Conservation (phyloP, 2,797 vertebrate species). For the Trichosurus vulpecula region DNA sequence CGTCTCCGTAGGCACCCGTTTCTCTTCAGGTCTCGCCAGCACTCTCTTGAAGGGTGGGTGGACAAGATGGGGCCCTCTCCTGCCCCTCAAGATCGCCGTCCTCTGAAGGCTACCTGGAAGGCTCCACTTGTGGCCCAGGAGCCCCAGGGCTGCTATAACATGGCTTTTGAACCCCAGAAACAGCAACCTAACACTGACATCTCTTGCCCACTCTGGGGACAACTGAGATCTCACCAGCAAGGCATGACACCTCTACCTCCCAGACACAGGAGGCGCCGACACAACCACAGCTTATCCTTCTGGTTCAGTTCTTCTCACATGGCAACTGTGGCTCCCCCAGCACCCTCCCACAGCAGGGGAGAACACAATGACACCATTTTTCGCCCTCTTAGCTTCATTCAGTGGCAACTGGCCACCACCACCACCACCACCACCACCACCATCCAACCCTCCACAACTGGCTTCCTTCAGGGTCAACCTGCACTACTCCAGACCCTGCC, state of each 20-base stretch:
- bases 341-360: neutral
- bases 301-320: neutral
- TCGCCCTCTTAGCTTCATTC: neutral
- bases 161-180: neutral
- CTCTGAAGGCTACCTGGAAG: neutral
- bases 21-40: neutral
- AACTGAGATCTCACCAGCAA: neutral
- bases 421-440: neutral
- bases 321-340: neutral
- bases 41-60: neutral
- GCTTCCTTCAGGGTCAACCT: neutral
- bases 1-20: neutral
- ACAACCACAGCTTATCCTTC: neutral
- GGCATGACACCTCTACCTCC: neutral
- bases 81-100: neutral
- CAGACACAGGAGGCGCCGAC: neutral
- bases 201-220: neutral
- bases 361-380: neutral
- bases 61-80: neutral
- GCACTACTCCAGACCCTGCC: neutral
- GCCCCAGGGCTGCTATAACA: neutral
- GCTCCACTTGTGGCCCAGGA: neutral
- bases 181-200: neutral
- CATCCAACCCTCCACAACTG: neutral
- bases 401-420: neutral